Percentiles rank a stretch among this genome's conserved stretches.
These are phyloP conservation scores for Priocnemis perturbator DNA, from an alignment of 2,888 invertebrate genomes.

Conservation along the genomic window DNA sequence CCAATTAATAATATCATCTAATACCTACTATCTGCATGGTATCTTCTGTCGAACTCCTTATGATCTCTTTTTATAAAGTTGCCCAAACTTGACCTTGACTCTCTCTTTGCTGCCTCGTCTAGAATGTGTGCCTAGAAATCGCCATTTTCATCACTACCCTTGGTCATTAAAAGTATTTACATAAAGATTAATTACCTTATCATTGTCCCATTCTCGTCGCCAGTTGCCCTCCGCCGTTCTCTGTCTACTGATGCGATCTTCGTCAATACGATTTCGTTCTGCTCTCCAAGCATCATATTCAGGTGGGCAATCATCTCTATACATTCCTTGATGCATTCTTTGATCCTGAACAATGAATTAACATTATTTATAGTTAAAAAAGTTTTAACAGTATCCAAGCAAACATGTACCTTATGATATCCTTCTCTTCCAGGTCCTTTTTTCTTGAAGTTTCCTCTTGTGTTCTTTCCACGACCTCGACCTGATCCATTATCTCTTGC, in stretches of 20 bases:
- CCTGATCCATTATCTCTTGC: constrained; percentile 56
- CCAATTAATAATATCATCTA: not conserved
- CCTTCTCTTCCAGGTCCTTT: constrained; percentile 57
- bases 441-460: constrained; percentile 54
- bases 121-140: constrained; percentile 47
- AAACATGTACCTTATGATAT: constrained; percentile 51
- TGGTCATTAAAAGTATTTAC: too few species aligned
- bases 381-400: not conserved
- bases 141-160: not conserved
- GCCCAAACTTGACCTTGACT: constrained; percentile 36
- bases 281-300: constrained; percentile 75
- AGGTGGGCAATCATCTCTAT: constrained; percentile 61
- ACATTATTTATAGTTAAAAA: not conserved
- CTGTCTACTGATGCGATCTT: constrained; percentile 74
- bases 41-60: constrained; percentile 62
- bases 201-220: constrained; percentile 75
- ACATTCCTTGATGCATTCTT: constrained; percentile 43
- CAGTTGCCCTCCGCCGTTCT: constrained; percentile 75
- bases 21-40: constrained; percentile 56
- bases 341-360: constrained; percentile 35
- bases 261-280: constrained; percentile 74
- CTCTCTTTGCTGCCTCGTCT: constrained; percentile 46
- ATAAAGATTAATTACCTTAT: constrained; percentile 62
- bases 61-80: constrained; percentile 53
- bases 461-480: constrained; percentile 54